These are phyloP conservation scores for Pemphredon lugubris DNA, from an alignment of 2,888 invertebrate genomes.

Conservation along the genomic window DNA sequence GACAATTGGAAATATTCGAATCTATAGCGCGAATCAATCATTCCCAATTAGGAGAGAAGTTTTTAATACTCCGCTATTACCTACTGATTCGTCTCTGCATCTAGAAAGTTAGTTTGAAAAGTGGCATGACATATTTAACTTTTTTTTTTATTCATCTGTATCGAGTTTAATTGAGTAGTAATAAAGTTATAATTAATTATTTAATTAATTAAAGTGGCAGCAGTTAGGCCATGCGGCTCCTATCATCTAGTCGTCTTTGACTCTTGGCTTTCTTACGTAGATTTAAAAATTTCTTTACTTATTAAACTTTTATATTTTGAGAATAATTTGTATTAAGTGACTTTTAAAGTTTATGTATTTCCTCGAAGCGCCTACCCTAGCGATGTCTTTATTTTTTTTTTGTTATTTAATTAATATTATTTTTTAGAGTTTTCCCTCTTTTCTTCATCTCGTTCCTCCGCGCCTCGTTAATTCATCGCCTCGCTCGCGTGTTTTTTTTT, in stretches of 20 bases:
- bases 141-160: slow-evolving; percentile 58
- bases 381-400: no score
- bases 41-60: slow-evolving; percentile 60
- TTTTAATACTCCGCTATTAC: slow-evolving; percentile 62
- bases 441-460: slow-evolving; percentile 14
- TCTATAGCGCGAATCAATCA: slow-evolving; percentile 74
- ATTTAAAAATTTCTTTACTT: slow-evolving; percentile 75
- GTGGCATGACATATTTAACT: slow-evolving; percentile 75
- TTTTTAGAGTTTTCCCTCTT: slow-evolving; percentile 47
- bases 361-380: slow-evolving; percentile 79
- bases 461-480: slow-evolving; percentile 23
- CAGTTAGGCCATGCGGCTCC: slow-evolving; percentile 81
- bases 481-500: background rate
- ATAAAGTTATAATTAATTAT: slow-evolving; percentile 78
- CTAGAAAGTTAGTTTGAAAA: slow-evolving; percentile 79
- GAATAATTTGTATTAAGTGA: slow-evolving; percentile 77
- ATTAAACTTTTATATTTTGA: slow-evolving; percentile 74
- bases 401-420: slow-evolving; percentile 65
- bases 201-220: slow-evolving; percentile 80
- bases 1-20: slow-evolving; percentile 75
- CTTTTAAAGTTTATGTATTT: slow-evolving; percentile 74
- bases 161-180: slow-evolving; percentile 75
- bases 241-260: slow-evolving; percentile 79
- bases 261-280: slow-evolving; percentile 79
- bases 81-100: slow-evolving; percentile 74